A percentile compares a stretch with the other conserved stretches of the same genome.
Evolutionary conservation across 2,888 invertebrate genomes (phyloP).

Genomic region (Epistrophe eligans): DNA sequence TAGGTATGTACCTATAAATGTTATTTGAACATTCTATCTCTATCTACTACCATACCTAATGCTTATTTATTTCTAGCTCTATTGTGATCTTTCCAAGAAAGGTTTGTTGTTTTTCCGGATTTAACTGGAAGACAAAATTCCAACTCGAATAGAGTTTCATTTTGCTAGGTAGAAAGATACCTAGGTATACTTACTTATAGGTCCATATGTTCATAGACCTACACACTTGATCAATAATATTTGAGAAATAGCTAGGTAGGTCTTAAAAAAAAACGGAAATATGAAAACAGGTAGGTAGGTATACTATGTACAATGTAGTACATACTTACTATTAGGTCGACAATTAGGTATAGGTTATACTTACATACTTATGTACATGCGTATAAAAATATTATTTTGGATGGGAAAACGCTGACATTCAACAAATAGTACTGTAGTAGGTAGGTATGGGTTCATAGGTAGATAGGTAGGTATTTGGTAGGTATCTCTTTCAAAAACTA

Average conservation of each 20-base stretch:
- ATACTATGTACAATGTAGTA: neutral
- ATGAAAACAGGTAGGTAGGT: neutral
- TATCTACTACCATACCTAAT: neutral
- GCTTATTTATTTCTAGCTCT: neutral
- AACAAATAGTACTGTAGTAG: no score
- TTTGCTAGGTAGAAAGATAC: neutral
- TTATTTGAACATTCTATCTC: neutral
- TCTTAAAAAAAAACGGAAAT: neutral
- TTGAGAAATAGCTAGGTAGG: neutral
- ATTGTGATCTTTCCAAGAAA: slow-evolving; percentile 47
- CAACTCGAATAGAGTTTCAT: slow-evolving; percentile 23
- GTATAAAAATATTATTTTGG: no score
- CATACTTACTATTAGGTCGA: no score
- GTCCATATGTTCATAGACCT: no score
- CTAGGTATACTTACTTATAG: neutral
- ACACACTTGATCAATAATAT: slow-evolving; percentile 8
- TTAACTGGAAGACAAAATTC: slow-evolving; percentile 41
- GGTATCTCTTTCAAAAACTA: no score
- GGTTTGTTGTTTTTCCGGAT: slow-evolving; percentile 49
- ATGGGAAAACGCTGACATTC: no score
- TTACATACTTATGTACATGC: no score
- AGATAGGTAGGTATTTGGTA: no score
- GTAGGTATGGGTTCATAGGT: no score
- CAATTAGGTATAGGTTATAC: no score
- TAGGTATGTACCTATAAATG: neutral